Base-by-base conservation (phyloP, 2,888 invertebrate species). In the Synanthedon myopaeformis region DNA sequence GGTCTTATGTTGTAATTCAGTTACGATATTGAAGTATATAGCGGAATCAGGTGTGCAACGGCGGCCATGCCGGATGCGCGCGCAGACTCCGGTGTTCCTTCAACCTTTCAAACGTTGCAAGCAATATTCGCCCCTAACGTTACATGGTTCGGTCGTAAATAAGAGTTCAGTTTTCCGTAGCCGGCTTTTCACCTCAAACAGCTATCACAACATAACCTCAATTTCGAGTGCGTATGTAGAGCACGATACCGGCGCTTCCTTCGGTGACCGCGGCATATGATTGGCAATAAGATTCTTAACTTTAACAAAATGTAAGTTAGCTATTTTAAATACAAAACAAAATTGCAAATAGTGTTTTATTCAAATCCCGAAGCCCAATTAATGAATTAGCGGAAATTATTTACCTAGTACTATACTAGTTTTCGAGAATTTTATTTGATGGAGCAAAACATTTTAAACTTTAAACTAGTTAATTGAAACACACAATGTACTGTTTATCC, bases 151-250 rank as follows among this genome's bases (percentile, higher is more conserved):
- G 74, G 82, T 75, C 63, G 61, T 56, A 69, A 71, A 72, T 79
- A 66, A 65, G 61, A 64, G 58, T 64, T 45, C n/a, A 59, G 61
- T 61, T 58, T 65, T 64, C 64, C 60, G 60, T 64, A 64, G 66
- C 78, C 82, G 82, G 80, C 77, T 78, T 81, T 74, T 77, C 68
- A 70, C 68, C 70, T 72, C 55, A 74, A 82, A 81, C 76, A 76
- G 77, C 76, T 79, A 84, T 84, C 82, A 87, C 81, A 87, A 87
- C 86, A 87, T 87, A 87, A 86, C 87, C 87, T 86, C 82, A 82
- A 82, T 73, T 67, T 74, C 63, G 69, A 70, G 72, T 79, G 79
- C 69, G 76, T 78, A 79, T 14, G 45, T 45, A 45, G 45, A 45
- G 13, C 45, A 12, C 45, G 45, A 45, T 45, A 45, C 45, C 45